These are phyloP conservation scores for Paralvinella palmiformis DNA, from an alignment of 1,140 invertebrate species.

Conservation along the genomic window DNA sequence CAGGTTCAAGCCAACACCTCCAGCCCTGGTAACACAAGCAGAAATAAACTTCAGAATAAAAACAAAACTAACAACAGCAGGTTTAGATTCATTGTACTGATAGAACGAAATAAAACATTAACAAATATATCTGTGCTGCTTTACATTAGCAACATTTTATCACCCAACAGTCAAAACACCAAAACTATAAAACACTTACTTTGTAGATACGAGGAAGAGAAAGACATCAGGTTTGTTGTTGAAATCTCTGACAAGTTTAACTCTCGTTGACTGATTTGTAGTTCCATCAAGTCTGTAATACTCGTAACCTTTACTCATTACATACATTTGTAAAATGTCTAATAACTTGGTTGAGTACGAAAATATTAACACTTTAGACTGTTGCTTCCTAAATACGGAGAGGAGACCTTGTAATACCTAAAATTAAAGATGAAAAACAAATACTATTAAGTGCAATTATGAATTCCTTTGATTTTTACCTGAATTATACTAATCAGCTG, in stretches of 20 bases:
- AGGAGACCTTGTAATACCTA: constrained; percentile 40
- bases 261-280: constrained; percentile 69
- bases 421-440: background rate
- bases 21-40: too few species aligned
- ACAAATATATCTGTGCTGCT: too few species aligned
- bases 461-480: background rate
- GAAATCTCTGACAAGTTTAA: constrained; percentile 75
- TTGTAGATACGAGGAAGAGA: constrained; percentile 85
- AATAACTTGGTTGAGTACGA: constrained; percentile 82
- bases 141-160: too few species aligned
- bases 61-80: background rate
- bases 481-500: too few species aligned
- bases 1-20: constrained; percentile 89
- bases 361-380: constrained; percentile 82
- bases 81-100: too few species aligned
- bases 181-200: too few species aligned
- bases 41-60: too few species aligned
- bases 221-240: constrained; percentile 76
- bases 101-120: too few species aligned
- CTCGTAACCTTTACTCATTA: constrained; percentile 65
- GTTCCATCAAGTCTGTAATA: constrained; percentile 87
- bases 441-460: background rate
- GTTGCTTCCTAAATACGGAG: constrained; percentile 59
- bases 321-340: constrained; percentile 75
- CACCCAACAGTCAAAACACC: too few species aligned